Evolutionary conservation across 2,888 invertebrate genomes (phyloP).

Genomic region (Lycia hirtaria): DNA sequence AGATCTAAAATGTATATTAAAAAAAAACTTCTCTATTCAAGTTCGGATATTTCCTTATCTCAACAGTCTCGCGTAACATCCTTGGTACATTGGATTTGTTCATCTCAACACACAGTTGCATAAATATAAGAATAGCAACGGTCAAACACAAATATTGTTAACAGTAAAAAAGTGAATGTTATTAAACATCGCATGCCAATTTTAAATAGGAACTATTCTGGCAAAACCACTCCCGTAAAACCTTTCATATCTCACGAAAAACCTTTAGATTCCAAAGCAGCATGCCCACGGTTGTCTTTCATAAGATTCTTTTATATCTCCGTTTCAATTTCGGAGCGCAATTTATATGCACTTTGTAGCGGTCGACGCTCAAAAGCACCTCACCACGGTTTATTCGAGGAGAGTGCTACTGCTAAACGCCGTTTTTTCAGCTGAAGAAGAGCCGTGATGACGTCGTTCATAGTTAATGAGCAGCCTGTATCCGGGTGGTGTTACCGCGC

Average conservation of each 20-base stretch:
- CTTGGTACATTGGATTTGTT: too few relatives aligned
- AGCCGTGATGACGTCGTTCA: conserved; percentile 83
- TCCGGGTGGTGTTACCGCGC: conserved; percentile 75
- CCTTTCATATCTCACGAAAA: conserved; percentile 34
- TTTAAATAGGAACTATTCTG: too few relatives aligned
- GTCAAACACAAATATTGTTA: too few relatives aligned
- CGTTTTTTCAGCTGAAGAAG: conserved; percentile 80
- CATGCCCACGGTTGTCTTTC: conserved; percentile 70
- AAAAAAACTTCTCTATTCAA: too few relatives aligned
- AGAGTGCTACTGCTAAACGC: conserved; percentile 77
- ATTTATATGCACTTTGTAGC: conserved; percentile 85
- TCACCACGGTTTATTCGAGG: conserved; percentile 69
- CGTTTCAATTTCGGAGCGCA: conserved; percentile 78
- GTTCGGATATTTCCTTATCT: too few relatives aligned
- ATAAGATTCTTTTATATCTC: conserved; percentile 78
- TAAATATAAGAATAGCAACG: too few relatives aligned
- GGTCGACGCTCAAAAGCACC: conserved; percentile 73
- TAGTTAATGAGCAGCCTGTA: conserved; percentile 83
- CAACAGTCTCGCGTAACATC: too few relatives aligned
- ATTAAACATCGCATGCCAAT: too few relatives aligned
- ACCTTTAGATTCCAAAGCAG: conserved; percentile 49
- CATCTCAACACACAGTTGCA: too few relatives aligned
- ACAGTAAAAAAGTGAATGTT: too few relatives aligned
- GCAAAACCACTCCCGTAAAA: background rate
- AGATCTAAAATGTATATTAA: too few relatives aligned